Percentiles rank a stretch among this genome's conserved stretches.
These are phyloP conservation scores for Pithys albifrons DNA, from an alignment of 2,113 vertebrate genomes.

Conservation along the genomic window DNA sequence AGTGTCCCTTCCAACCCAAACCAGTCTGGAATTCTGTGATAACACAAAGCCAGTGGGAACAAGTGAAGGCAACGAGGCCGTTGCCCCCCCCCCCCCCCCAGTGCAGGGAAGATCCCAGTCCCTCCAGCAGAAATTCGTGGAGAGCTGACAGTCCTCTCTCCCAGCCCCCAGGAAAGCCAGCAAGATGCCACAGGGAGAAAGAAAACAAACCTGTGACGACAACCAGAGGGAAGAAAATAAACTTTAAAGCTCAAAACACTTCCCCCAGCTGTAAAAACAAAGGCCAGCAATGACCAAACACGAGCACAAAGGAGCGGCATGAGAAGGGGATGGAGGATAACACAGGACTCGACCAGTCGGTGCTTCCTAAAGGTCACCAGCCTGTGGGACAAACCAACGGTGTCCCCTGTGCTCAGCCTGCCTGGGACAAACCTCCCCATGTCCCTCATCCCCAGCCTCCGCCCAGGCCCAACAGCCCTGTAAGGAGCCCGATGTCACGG, in stretches of 20 bases:
- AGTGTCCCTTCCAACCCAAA: not conserved
- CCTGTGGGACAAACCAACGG: rapidly evolving
- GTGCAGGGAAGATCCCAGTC: not conserved
- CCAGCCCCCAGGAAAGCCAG: constrained; percentile 5
- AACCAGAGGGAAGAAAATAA: constrained; percentile 64
- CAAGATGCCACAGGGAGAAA: constrained; percentile 45
- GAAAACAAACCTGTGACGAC: constrained; percentile 60
- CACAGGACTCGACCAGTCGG: not conserved
- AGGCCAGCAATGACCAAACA: constrained; percentile 39
- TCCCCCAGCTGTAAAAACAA: constrained; percentile 73
- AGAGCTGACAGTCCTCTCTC: not conserved
- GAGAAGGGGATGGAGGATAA: not conserved
- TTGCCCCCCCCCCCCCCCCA: not conserved
- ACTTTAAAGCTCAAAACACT: constrained; percentile 58
- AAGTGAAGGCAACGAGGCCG: not conserved
- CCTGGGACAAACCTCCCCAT: not conserved
- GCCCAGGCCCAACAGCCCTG: not conserved
- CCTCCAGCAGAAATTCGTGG: not conserved
- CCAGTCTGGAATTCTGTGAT: not conserved
- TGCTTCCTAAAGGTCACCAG: not conserved
- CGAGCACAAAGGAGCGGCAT: constrained; percentile 29
- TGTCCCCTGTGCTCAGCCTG: not conserved
- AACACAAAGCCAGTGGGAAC: not conserved
- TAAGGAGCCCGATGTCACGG: not conserved
- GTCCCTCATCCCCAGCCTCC: not conserved